Percentiles rank a stretch among this genome's conserved stretches.
phyloP scores from a whole-genome alignment of 2,113 vertebrate species.

The Apaloderma vittatum region DNA sequence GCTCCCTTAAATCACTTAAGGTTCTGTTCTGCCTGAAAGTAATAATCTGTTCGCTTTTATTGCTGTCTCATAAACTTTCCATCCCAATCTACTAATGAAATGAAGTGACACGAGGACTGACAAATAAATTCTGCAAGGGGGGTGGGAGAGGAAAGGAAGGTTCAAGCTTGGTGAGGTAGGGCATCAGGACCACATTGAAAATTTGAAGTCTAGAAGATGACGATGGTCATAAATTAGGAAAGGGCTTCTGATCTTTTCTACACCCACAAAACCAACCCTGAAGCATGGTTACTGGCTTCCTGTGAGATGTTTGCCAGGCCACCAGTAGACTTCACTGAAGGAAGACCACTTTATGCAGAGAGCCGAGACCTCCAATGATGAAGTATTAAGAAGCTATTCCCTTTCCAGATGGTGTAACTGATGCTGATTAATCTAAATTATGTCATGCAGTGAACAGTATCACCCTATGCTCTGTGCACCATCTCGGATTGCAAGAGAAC shows the following conservation, averaged over 20 bases:
- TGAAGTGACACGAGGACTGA: background rate
- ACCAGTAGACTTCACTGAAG: background rate
- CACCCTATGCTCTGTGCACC: constrained; percentile 30
- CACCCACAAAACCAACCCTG: background rate
- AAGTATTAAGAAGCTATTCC: constrained; percentile 26
- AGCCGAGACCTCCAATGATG: background rate
- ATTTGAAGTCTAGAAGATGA: background rate
- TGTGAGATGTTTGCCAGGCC: background rate
- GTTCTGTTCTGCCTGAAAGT: constrained; percentile 29
- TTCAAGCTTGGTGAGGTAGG: background rate
- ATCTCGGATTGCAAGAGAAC: constrained; percentile 25
- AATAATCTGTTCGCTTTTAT: constrained; percentile 61
- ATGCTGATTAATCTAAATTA: constrained; percentile 65
- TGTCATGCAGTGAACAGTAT: background rate
- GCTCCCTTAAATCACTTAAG: background rate
- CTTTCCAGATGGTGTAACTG: constrained; percentile 58
- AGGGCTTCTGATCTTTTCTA: background rate
- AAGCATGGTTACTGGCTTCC: background rate
- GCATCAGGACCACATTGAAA: background rate
- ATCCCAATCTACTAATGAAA: constrained; percentile 45
- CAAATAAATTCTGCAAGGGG: constrained; percentile 5
- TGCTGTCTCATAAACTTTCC: constrained; percentile 65
- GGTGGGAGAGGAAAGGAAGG: background rate
- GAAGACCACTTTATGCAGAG: background rate
- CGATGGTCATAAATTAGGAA: background rate